Percentiles rank a stretch among this genome's conserved stretches.
Conservation (phyloP, 2,113 vertebrate species). For the Neodon shergylaensis region DNA sequence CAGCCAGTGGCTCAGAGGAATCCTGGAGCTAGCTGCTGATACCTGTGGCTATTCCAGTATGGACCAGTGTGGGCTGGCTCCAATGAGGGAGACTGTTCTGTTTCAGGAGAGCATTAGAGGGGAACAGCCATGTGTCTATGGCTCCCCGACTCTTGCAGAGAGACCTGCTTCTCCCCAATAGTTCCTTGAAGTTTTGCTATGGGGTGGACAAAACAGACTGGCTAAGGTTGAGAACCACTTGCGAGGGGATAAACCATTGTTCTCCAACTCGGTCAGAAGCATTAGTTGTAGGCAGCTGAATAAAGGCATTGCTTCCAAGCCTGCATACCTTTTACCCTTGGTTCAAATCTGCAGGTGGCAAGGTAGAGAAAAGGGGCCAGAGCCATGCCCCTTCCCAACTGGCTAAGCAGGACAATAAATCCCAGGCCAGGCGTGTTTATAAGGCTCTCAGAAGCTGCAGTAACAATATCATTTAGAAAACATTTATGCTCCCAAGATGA, state of each 20-base stretch:
- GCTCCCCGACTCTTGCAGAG: background rate
- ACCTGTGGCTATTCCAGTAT: background rate
- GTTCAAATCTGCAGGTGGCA: background rate
- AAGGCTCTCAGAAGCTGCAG: slow-evolving; percentile 65
- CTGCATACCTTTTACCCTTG: background rate
- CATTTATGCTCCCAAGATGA: slow-evolving; percentile 61
- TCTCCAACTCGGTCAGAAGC: background rate
- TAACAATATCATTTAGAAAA: slow-evolving; percentile 74
- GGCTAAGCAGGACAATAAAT: slow-evolving; percentile 64
- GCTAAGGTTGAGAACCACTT: background rate
- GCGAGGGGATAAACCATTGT: background rate
- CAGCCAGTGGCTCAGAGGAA: background rate
- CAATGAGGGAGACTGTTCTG: background rate
- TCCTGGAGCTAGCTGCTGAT: background rate
- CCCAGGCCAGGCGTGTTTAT: slow-evolving; percentile 61
- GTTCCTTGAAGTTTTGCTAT: background rate
- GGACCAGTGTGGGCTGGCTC: background rate
- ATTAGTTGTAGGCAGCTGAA: background rate
- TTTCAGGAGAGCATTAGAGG: background rate
- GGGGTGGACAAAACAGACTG: background rate
- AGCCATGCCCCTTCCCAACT: slow-evolving; percentile 54
- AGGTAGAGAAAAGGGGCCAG: slow-evolving; percentile 1
- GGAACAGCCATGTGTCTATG: fast-evolving
- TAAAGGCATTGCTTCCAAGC: background rate
- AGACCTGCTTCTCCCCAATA: background rate